Percentiles rank a stretch among this genome's conserved stretches.
These are phyloP conservation scores for Macrocentrus cingulum DNA, from an alignment of 1,140 invertebrate genomes.

Conservation along the genomic window DNA sequence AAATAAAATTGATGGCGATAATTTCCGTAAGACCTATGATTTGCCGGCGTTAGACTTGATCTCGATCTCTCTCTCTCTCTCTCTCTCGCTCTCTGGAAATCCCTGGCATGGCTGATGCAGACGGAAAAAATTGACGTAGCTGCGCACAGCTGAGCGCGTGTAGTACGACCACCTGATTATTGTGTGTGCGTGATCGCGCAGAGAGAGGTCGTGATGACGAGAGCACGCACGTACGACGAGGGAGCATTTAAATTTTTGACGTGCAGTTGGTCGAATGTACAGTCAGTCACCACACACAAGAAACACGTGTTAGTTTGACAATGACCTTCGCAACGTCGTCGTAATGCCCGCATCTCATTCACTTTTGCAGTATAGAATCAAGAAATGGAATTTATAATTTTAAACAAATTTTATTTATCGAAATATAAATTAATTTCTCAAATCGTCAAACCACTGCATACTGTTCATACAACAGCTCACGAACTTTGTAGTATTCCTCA, in stretches of 20 bases:
- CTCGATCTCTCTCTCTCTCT: too few relatives aligned
- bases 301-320: constrained; percentile 32
- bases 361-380: too few relatives aligned
- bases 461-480: constrained; percentile 92
- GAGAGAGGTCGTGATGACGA: not conserved
- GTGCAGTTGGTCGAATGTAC: constrained; percentile 18
- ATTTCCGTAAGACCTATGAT: too few relatives aligned
- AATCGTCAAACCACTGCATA: constrained; percentile 89
- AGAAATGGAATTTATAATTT: too few relatives aligned
- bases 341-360: too few relatives aligned
- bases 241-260: constrained; percentile 46
- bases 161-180: constrained; percentile 45
- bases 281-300: not conserved
- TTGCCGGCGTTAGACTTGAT: too few relatives aligned
- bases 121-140: constrained; percentile 4
- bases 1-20: too few relatives aligned
- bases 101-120: too few relatives aligned
- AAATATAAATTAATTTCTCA: constrained; percentile 7
- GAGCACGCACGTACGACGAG: constrained; percentile 21
- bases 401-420: constrained; percentile 3
- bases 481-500: constrained; percentile 93
- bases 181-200: constrained; percentile 22
- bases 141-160: constrained; percentile 31
- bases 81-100: too few relatives aligned
- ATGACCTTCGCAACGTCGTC: constrained; percentile 19